Conservation (phyloP, 2,113 vertebrate genomes). For the Cyprinus carpio region DNA sequence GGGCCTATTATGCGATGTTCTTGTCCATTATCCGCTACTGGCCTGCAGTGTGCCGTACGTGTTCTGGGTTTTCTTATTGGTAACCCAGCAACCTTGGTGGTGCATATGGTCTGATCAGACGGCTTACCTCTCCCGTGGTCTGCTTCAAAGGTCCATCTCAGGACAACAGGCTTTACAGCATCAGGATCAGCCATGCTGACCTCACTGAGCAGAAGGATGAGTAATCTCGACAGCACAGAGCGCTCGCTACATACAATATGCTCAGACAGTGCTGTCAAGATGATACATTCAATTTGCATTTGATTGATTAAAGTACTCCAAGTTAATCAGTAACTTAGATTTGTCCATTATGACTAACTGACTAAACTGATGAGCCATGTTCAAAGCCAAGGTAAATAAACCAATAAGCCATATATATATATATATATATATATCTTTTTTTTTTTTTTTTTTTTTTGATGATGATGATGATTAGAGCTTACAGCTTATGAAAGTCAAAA, state of each 20-base stretch:
- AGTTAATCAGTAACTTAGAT: not conserved
- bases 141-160: conserved; percentile 43
- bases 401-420: no score
- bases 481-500: no score
- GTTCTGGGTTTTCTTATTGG: conserved; percentile 5
- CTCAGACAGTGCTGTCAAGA: not conserved
- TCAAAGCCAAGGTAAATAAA: no score
- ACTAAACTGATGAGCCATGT: not conserved
- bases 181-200: conserved; percentile 43
- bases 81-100: conserved; percentile 32
- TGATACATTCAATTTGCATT: not conserved
- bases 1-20: not conserved
- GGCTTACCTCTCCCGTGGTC: conserved; percentile 43
- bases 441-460: no score
- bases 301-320: not conserved
- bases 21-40: conserved; percentile 11
- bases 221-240: conserved; percentile 9
- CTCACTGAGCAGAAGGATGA: conserved; percentile 27
- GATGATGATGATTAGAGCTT: no score
- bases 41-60: not conserved
- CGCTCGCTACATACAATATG: no score
- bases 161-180: conserved; percentile 30
- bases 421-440: no score
- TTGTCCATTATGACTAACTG: not conserved
- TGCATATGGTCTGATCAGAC: conserved; percentile 55